Base-by-base conservation (phyloP, 2,113 vertebrate species). In the Equus przewalskii region DNA sequence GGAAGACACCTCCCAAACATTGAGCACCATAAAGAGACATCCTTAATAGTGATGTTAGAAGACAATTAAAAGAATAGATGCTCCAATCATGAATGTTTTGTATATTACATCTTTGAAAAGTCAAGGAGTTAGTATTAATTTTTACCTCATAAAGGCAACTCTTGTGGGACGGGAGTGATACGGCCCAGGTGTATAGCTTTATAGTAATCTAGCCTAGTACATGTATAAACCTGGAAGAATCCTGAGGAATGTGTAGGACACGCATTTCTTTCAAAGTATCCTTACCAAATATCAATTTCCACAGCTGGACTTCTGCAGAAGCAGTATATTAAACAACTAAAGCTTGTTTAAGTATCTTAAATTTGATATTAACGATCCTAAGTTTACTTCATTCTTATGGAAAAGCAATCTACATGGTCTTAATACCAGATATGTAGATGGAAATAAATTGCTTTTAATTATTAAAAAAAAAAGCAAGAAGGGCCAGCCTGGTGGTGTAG, bases 171-270 rank as follows among this genome's bases (percentile, higher is more conserved):
- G 18, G 67, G 16, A 11, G 6, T 56, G 4, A 33, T 72, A 64
- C 1, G 0, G 18, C 70, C 3, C 1, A 86, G 1, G 2, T 30
- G 2, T 19, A n/a, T 7, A 36, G 12, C 2, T 60, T 89, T 69
- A 54, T 73, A 72, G 8, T 56, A 83, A 64, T 65, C 33, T 11
- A 30, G 1, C 36, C 0, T 62, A 83, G 24, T 6, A 41, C 2
- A 82, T 67, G 16, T 8, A 76, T 80, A 46, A 79, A 26, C 46
- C 56, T 56, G 26, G 16, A 72, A 85, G 8, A 46, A 70, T 44
- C 10, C n/a, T 73, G 18, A 75, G 36, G 22, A 51, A 72, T 62
- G 78, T 49, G 18, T 21, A 19, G 28, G 1, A 26, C 15, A 73
- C 12, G 58, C 5, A 83, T 73, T 89, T 92, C 41, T 10, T 26